These are phyloP conservation scores for Lycocerus yunnanus DNA, from an alignment of 2,888 invertebrate species.

Conservation along the genomic window DNA sequence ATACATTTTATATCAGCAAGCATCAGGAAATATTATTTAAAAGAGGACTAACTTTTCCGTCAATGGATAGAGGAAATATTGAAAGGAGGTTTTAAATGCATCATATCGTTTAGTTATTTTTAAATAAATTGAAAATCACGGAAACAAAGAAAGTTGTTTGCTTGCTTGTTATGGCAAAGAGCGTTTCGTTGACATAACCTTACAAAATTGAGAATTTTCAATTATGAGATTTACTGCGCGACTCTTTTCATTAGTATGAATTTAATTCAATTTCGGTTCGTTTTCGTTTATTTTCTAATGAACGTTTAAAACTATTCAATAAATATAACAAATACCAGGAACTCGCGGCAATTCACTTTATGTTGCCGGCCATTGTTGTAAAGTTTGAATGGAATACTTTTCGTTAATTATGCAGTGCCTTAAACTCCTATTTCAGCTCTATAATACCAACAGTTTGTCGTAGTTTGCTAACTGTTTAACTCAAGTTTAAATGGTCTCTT, in stretches of 20 bases:
- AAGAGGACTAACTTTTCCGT: not conserved
- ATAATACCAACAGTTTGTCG: conserved; percentile 22
- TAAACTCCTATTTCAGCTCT: conserved; percentile 19
- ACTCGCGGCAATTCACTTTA: conserved; percentile 20
- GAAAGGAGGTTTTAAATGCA: not conserved
- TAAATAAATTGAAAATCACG: not conserved
- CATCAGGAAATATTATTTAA: conserved; percentile 3
- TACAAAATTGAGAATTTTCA: not conserved
- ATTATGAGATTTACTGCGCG: not conserved
- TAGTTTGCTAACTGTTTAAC: conserved; percentile 17
- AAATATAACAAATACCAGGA: conserved; percentile 16
- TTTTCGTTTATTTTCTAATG: conserved; percentile 7
- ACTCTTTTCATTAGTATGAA: not conserved
- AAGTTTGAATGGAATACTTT: conserved; percentile 25
- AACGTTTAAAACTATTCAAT: conserved; percentile 21
- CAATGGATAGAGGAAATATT: not conserved
- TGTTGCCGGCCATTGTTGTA: conserved; percentile 12
- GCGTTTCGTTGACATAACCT: not conserved
- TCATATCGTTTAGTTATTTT: not conserved
- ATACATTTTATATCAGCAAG: conserved; percentile 2
- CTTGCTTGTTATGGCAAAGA: not conserved
- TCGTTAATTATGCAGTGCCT: conserved; percentile 24
- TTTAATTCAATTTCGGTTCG: conserved; percentile 1
- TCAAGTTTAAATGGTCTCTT: conserved; percentile 21
- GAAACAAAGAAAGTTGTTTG: not conserved